Base-by-base conservation (phyloP, 2,113 vertebrate genomes). In the Vicugna pacos region DNA sequence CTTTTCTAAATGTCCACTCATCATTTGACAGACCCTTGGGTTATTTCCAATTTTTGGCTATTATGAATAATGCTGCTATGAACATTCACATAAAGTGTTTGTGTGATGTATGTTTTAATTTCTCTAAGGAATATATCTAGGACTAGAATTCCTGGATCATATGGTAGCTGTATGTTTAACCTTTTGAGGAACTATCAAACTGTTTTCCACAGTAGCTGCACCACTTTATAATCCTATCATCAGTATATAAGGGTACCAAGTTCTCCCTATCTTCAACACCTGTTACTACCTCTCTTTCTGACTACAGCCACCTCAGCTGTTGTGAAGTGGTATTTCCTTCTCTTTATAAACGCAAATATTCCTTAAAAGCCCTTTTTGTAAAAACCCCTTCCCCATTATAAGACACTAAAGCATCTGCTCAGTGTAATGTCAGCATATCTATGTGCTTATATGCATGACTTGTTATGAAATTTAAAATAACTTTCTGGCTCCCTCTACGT, bases 281-380 rank as follows among this genome's bases (percentile, higher is more conserved):
- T 80, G 17, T 62, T 84, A 58, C 42, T 38, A 80, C 12, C 52
- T 24, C 20, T 67, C 64, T 88, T 69, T 91, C 62, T 93, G 28
- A 81, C 58, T 48, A 62, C 1, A 93, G 64, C 4, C 15, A 95
- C 64, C 52, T 15, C 32, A 54, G 46, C 70, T 8, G 20, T 16
- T 70, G 15, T 76, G n/a, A 84, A 77, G 38, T 64, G 35, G 26
- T 17, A 75, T 52, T 77, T 67, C 69, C 28, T 77, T 17, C 15
- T 65, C 8, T 94, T 81, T 90, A 50, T 70, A 96, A 92, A 80
- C 8, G 11, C 56, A 94, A 93, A 83, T 83, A 87, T 30, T 87
- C 50, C 62, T 79, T 81, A 91, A 89, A 92, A 73, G 46, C 4
- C 38, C 22, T 91, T 89, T 92, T 77, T 69, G 65, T 35, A 88